Evolutionary conservation across 2,113 vertebrate species (phyloP).

Genomic region (Sturnus vulgaris): DNA sequence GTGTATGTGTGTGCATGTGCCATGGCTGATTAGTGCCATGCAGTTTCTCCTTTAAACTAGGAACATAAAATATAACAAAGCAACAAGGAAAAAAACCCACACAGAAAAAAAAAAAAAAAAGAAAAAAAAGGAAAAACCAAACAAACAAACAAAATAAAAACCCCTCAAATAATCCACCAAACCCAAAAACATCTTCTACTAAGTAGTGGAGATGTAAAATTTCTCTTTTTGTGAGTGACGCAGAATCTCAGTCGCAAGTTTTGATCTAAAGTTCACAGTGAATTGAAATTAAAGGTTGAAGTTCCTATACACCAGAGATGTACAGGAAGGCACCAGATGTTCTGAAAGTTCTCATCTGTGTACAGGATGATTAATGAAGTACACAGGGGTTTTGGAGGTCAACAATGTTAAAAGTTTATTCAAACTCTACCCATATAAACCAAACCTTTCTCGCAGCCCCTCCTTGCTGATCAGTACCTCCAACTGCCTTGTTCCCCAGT

Average conservation of each 20-base stretch:
- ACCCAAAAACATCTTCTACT: neutral
- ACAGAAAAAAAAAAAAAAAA: no score
- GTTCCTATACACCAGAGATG: slow-evolving; percentile 25
- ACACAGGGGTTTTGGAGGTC: slow-evolving; percentile 59
- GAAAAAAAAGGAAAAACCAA: no score
- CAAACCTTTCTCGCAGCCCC: neutral
- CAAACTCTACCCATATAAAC: neutral
- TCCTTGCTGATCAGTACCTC: neutral
- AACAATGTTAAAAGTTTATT: slow-evolving; percentile 38
- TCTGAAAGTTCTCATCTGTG: slow-evolving; percentile 33
- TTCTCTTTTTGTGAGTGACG: neutral
- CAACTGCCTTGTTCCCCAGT: neutral
- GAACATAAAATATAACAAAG: neutral
- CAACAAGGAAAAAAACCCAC: neutral
- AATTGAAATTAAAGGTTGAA: slow-evolving; percentile 51
- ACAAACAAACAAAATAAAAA: neutral
- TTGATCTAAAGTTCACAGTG: slow-evolving; percentile 49
- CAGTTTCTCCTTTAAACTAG: neutral
- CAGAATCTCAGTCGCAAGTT: neutral
- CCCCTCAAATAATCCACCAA: neutral
- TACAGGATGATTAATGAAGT: slow-evolving; percentile 31
- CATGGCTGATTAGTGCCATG: neutral
- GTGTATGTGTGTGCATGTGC: neutral
- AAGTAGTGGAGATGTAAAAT: neutral
- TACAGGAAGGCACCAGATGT: slow-evolving; percentile 59